Evolutionary conservation across 2,113 vertebrate genomes (phyloP), one percentile per base, ranked within the genome.

Genomic region (Balaeniceps rex): DNA sequence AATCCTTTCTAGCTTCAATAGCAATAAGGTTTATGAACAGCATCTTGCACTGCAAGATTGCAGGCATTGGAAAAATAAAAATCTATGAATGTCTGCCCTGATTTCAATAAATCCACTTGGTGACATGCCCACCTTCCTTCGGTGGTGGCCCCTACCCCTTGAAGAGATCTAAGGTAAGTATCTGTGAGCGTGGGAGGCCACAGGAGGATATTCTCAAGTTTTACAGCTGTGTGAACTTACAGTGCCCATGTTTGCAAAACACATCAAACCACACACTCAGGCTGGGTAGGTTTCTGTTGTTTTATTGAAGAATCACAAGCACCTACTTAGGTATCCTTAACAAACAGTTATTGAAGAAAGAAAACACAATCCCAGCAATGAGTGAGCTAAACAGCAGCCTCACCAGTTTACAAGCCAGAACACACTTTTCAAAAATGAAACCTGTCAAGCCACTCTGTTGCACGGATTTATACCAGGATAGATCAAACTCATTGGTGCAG

Each of bases 191-290:
- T 80, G 82, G 78, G 92, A 94, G 93, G 92, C 94, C 92, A 71
- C 83, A 80, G 44, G 93, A 92, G 94, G 87, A 94, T 89, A 96
- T 46, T 83, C 72, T 96, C 76, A 83, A 91, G 57, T 96, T 97
- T 90, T 96, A 95, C 91, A 96, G 93, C 91, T 94, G 85, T 82
- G 91, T 70, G 95, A 97, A 97, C 34, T 96, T 72, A 65, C 61
- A 95, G 76, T 82, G 87, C 86, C 91, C 91, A 72, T 60, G 87
- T 96, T 95, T 97, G 93, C 91, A 95, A 96, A 97, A 97, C 77
- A 89, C 95, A 96, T 97, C 91, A 97, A 91, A 87, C 65, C 76
- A 85, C 66, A 93, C 68, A 47, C 40, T 87, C 72, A 25, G 63
- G 47, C 65, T 77, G 71, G 72, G 82, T 10, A 60, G 70, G 74